phyloP scores from a whole-genome alignment of 2,113 vertebrate genomes.

The human (Homo sapiens) region DNA sequence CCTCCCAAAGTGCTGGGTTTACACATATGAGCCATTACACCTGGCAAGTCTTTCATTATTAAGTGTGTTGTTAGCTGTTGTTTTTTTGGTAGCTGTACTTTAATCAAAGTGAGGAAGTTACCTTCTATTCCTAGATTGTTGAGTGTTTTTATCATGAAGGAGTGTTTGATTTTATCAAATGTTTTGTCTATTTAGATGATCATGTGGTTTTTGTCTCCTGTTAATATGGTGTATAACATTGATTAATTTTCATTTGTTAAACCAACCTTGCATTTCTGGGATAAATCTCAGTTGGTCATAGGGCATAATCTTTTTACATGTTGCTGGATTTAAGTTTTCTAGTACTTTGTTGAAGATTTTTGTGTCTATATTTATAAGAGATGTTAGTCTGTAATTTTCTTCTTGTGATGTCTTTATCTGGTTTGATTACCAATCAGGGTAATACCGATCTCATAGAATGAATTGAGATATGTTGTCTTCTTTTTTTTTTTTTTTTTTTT shows the following conservation, averaged over 20 bases:
- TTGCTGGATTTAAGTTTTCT: too few species aligned
- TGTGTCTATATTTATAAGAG: background rate
- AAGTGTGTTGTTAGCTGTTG: background rate
- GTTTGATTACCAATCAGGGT: background rate
- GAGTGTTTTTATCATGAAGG: background rate
- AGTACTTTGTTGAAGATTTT: background rate
- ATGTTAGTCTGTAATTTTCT: background rate
- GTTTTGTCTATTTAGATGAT: background rate
- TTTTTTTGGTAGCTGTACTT: background rate
- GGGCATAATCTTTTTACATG: too few species aligned
- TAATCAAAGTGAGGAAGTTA: too few species aligned
- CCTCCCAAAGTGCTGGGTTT: too few species aligned
- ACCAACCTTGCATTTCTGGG: too few species aligned
- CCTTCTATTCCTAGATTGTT: background rate
- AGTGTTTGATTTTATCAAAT: background rate
- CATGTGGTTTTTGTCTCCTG: too few species aligned
- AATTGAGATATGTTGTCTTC: background rate
- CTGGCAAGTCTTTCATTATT: background rate
- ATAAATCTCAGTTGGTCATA: too few species aligned
- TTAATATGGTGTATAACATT: too few species aligned
- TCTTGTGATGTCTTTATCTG: background rate
- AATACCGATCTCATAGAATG: background rate
- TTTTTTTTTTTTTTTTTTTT: background rate
- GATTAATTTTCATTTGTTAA: too few species aligned
- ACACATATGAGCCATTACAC: too few species aligned